Percentiles rank a stretch among this genome's conserved stretches.
phyloP scores from a whole-genome alignment of 2,888 invertebrate genomes.

The Catotricha subobsoleta region DNA sequence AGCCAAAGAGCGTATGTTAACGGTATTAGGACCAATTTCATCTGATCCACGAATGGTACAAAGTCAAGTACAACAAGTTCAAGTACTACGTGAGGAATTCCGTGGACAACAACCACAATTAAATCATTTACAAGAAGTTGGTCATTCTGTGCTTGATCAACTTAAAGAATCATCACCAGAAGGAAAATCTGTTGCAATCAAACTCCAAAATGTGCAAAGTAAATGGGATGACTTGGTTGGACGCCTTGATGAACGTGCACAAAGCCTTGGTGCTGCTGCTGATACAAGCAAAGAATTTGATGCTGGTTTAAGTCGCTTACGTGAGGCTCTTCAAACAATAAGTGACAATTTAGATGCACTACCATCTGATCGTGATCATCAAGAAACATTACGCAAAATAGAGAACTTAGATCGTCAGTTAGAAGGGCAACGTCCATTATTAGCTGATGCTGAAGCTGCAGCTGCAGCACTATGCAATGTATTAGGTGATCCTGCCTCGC shows the following conservation, averaged over 20 bases:
- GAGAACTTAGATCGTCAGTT: constrained; percentile 74
- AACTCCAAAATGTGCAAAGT: constrained; percentile 50
- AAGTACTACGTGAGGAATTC: constrained; percentile 90
- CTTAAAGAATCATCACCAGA: constrained; percentile 38
- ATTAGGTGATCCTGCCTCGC: constrained; percentile 73
- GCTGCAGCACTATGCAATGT: constrained; percentile 77
- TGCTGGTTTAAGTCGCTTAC: constrained; percentile 62
- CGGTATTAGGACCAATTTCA: constrained; percentile 87
- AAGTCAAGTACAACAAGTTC: constrained; percentile 87
- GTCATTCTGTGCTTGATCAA: constrained; percentile 49
- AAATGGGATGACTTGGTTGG: constrained; percentile 67
- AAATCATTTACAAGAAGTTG: constrained; percentile 66
- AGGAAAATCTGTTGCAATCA: constrained; percentile 46
- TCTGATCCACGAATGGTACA: constrained; percentile 91
- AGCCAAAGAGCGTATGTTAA: constrained; percentile 89
- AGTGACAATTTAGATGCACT: constrained; percentile 74
- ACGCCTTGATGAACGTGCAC: constrained; percentile 74
- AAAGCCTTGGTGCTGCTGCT: constrained; percentile 74
- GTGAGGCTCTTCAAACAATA: constrained; percentile 74
- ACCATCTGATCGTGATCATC: constrained; percentile 62
- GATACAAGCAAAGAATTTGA: constrained; percentile 88
- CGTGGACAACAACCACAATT: constrained; percentile 80
- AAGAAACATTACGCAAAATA: constrained; percentile 71
- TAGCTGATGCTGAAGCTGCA: constrained; percentile 77
- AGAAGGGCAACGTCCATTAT: constrained; percentile 70